Conservation (phyloP, 2,888 invertebrate species). For the Rosalia funebris region DNA sequence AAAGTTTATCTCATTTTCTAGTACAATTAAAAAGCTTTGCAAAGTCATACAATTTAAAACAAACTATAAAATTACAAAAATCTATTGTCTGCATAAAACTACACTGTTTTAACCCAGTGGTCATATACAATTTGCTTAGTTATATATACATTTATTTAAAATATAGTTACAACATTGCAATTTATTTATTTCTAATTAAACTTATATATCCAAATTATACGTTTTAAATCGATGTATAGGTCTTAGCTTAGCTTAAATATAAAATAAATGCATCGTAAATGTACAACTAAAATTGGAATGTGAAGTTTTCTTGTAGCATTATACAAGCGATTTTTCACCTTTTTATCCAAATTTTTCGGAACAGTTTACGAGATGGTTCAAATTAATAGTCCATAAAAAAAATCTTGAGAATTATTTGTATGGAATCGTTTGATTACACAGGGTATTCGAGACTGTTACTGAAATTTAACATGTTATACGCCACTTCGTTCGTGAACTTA, state of each 20-base stretch:
- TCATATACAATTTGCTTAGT: conserved; percentile 50
- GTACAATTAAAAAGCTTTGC: conserved; percentile 18
- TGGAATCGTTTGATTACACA: too few species aligned
- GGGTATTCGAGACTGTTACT: not conserved
- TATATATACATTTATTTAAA: conserved; percentile 48
- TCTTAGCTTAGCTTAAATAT: conserved; percentile 16
- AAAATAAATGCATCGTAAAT: conserved; percentile 6
- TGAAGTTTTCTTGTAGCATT: conserved; percentile 16
- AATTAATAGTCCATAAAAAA: too few species aligned
- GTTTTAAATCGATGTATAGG: conserved; percentile 42
- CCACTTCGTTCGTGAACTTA: not conserved
- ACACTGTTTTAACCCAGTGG: conserved; percentile 48
- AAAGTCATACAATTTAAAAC: conserved; percentile 42
- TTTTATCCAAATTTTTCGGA: too few species aligned
- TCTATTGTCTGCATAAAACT: conserved; percentile 51
- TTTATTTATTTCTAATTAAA: conserved; percentile 24
- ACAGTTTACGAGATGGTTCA: too few species aligned
- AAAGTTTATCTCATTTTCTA: conserved; percentile 23
- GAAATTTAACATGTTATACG: not conserved
- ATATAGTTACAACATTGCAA: conserved; percentile 30
- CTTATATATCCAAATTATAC: conserved; percentile 25
- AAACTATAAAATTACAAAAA: conserved; percentile 54
- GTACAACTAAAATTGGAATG: conserved; percentile 26
- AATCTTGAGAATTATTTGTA: too few species aligned
- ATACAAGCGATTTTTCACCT: not conserved